phyloP scores from a whole-genome alignment of 2,113 vertebrate genomes.

The Clarias batrachus region DNA sequence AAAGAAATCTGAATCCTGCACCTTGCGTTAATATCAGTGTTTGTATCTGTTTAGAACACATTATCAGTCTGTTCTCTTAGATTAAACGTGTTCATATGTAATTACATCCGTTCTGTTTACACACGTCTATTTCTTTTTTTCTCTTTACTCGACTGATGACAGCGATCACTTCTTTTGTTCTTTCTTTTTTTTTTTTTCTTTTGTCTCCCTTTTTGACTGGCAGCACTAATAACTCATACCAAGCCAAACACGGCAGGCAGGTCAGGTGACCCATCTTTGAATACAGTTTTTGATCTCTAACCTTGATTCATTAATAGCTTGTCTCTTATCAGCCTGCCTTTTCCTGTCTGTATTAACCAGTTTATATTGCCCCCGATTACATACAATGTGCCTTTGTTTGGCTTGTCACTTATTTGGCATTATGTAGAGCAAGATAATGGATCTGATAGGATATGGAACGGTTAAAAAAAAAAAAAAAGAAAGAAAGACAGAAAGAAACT shows the following conservation, averaged over 20 bases:
- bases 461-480: neutral
- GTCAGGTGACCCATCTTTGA: conserved; percentile 42
- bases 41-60: neutral
- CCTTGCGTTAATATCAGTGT: neutral
- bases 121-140: conserved; percentile 55
- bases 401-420: conserved; percentile 62
- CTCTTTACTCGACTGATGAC: conserved; percentile 64
- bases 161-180: conserved; percentile 52
- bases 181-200: conserved; percentile 10
- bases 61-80: neutral
- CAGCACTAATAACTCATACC: conserved; percentile 52
- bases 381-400: conserved; percentile 63
- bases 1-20: neutral
- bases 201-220: conserved; percentile 13
- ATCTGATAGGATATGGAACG: conserved; percentile 12
- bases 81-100: neutral
- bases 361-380: conserved; percentile 71
- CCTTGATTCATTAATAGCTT: conserved; percentile 49
- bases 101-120: conserved; percentile 19
- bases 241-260: conserved; percentile 28
- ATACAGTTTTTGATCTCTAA: conserved; percentile 53
- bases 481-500: neutral
- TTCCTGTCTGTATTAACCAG: conserved; percentile 60
- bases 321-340: conserved; percentile 63
- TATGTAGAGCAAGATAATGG: conserved; percentile 58